phyloP scores from a whole-genome alignment of 35 echinoderm and acorn worm genomes.

The Apostichopus parvimensis region DNA sequence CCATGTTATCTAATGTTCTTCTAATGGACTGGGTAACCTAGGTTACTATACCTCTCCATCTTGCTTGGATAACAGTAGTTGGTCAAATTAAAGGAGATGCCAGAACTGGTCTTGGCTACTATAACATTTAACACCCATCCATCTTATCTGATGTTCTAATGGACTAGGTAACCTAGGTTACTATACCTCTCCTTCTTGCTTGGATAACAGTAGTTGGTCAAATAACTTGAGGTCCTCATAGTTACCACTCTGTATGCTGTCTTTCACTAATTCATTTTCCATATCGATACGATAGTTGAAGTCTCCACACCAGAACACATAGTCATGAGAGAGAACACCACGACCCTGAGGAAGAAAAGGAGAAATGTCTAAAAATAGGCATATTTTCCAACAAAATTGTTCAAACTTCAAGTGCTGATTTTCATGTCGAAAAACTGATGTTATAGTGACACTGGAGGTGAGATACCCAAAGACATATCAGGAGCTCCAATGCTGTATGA shows the following conservation, averaged over 20 bases:
- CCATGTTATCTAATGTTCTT: no score
- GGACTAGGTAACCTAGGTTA: no score
- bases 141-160: no score
- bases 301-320: constrained; percentile 98
- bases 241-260: constrained; percentile 58
- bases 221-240: constrained; percentile 79
- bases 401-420: no score
- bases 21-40: no score
- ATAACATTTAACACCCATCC: no score
- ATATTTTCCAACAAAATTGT: no score
- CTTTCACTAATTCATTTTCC: constrained; percentile 84
- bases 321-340: constrained; percentile 79
- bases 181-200: constrained; percentile 76
- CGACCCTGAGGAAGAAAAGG: constrained; percentile 63
- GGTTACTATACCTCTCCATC: constrained; percentile 66
- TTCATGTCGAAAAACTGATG: no score
- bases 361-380: background rate
- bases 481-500: no score
- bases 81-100: constrained; percentile 44
- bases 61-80: constrained; percentile 72
- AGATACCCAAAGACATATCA: no score
- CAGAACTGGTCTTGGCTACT: no score
- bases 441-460: no score
- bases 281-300: constrained; percentile 98
- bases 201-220: constrained; percentile 81